These are phyloP conservation scores for Hyppa rectilinea DNA, from an alignment of 2,888 invertebrate genomes.

Conservation along the genomic window DNA sequence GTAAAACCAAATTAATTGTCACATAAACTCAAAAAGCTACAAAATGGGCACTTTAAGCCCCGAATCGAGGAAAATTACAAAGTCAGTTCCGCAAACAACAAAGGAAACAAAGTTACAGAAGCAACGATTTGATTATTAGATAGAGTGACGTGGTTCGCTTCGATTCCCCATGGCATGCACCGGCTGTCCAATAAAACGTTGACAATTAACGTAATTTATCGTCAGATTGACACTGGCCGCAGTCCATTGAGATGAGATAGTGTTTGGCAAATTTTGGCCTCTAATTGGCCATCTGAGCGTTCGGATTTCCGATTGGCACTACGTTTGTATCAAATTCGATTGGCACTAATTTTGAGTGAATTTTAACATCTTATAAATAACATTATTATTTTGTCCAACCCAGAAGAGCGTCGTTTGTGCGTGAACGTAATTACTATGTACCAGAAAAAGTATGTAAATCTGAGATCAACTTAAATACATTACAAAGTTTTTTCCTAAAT, in stretches of 20 bases:
- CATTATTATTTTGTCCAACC: neutral
- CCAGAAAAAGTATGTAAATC: neutral
- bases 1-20: neutral
- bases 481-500: neutral
- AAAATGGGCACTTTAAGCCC: constrained; percentile 9
- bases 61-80: constrained; percentile 28
- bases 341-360: constrained; percentile 35
- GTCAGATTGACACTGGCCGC: constrained; percentile 72
- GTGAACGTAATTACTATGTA: neutral
- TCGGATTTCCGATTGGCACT: constrained; percentile 30
- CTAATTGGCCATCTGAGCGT: constrained; percentile 53
- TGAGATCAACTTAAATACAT: neutral
- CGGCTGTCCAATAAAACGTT: constrained; percentile 81
- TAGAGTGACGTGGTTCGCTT: constrained; percentile 59
- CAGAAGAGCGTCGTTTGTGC: neutral
- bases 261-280: constrained; percentile 53
- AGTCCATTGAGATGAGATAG: constrained; percentile 59
- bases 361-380: too few relatives aligned
- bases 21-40: constrained; percentile 13
- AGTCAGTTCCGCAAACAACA: constrained; percentile 11
- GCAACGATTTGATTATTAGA: constrained; percentile 56
- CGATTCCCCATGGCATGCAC: constrained; percentile 67
- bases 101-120: constrained; percentile 44
- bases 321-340: constrained; percentile 37
- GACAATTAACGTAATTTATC: constrained; percentile 80